phyloP scores from a whole-genome alignment of 2,888 invertebrate species.

The Sphaeridia pumilis region DNA sequence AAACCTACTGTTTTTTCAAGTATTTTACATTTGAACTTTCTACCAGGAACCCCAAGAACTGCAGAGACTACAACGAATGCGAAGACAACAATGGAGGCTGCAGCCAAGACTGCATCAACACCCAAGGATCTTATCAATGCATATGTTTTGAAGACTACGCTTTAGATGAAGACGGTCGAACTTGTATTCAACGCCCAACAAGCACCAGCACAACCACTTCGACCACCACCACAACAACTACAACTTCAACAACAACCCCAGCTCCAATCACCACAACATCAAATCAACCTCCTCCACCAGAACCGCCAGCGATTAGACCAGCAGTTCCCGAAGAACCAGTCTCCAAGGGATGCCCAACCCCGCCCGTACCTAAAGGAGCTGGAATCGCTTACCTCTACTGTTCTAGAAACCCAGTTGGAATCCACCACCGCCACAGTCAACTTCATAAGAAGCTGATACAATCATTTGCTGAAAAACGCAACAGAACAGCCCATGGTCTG shows the following conservation, averaged over 20 bases:
- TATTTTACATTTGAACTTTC: too few relatives aligned
- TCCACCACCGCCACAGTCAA: slow-evolving; percentile 35
- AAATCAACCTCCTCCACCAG: not conserved
- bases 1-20: too few relatives aligned
- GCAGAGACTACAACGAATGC: slow-evolving; percentile 38
- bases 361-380: slow-evolving; percentile 34
- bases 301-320: not conserved
- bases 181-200: slow-evolving; percentile 30
- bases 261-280: slow-evolving; percentile 13
- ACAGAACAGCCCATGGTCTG: slow-evolving; percentile 11
- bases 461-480: slow-evolving; percentile 31
- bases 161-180: slow-evolving; percentile 30
- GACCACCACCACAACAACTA: slow-evolving; percentile 28
- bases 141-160: slow-evolving; percentile 35
- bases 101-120: slow-evolving; percentile 38
- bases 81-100: slow-evolving; percentile 37
- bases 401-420: slow-evolving; percentile 33
- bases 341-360: slow-evolving; percentile 31
- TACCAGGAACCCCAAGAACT: slow-evolving; percentile 35
- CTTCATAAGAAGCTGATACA: slow-evolving; percentile 30
- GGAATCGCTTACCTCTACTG: slow-evolving; percentile 36
- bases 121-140: slow-evolving; percentile 37
- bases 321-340: slow-evolving; percentile 10
- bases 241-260: slow-evolving; percentile 16
- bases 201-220: slow-evolving; percentile 32